Base-by-base conservation (phyloP, 2,888 invertebrate genomes). In the Seira musarum region DNA sequence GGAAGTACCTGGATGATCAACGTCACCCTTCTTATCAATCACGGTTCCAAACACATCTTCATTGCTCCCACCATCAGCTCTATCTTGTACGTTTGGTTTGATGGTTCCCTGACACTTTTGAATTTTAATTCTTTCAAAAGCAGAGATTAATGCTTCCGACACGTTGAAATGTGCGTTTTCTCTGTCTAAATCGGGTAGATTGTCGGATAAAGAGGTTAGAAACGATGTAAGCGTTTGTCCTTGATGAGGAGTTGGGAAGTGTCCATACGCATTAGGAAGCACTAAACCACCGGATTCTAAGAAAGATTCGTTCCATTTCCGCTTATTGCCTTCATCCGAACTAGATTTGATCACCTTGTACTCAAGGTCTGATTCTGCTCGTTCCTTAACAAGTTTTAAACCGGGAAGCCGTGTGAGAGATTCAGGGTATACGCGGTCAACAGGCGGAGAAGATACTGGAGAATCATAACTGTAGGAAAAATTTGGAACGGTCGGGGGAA, bases 121-220 rank as follows among this genome's bases (percentile, higher is more conserved):
- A 88, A 92, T 93, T 87, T 93, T 92, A 8, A 93, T 85, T 80
- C 86, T 82, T 75, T 95, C 95, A 84, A 95, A 94, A 15, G 94
- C 95, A 8, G 94, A 92, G 83, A 95, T 95, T 87, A 95, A 92
- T 0, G 94, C 94, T 89, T 96, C 95, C 1, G 94, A 94, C 82
- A 95, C 93, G 87, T 92, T 93, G 88, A 96, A 95, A 89, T 96
- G 95, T 0, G 95, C 95, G 89, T 95, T 95, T 89, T 96, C 95
- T 87, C 95, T 90, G 87, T 95, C 95, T 78, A 95, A 89, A 87
- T 94, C 94, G 0, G 94, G 95, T 87, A 93, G 93, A 35, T 93
- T 91, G 87, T 93, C 93, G 85, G 93, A 92, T 66, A 93, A 92
- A 21, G 93, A 93, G 1, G 93, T 92, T 35, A 95, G 89, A 88